Evolutionary conservation across 2,888 invertebrate species (phyloP), one percentile per base, ranked within the genome.

Genomic region (Argyresthia albistria): DNA sequence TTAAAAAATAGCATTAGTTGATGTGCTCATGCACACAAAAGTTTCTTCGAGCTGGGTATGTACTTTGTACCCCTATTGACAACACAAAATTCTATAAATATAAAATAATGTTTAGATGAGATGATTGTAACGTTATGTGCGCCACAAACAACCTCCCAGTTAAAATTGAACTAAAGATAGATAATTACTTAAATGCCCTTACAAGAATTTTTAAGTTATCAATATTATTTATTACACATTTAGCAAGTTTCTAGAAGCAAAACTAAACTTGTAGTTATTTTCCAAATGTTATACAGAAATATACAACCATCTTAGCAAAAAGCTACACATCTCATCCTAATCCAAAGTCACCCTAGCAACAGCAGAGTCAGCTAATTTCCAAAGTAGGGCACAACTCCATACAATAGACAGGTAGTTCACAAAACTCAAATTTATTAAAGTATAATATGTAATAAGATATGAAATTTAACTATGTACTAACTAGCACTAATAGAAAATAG

Each of bases 351-450:
- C 15, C 45, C n/a, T 45, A 14, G 15, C 15, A 9, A 14, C 45
- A 45, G 11, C 12, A 43, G 12, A 12, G 9, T 14, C 45, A 47
- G 11, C n/a, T 12, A 15, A 48, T 36, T 12, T 48, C 8, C 7
- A 37, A 62, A 64, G 70, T 70, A 69, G 69, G 70, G 70, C 69
- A 66, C 61, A 71, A 75, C 25, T 70, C 66, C 60, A 75, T 73
- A 76, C 72, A 76, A 73, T 70, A 58, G 63, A 70, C n/a, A 66
- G 55, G 59, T 69, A 37, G 1, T 9, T 73, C 69, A 73, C 70
- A 76, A 78, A 75, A 73, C 61, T 69, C 67, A 62, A 67, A 69
- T 76, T 77, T 76, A 78, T 75, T 75, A 64, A 71, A 67, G 72
- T 73, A 4, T 12, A 76, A 80, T 75, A 71, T 73, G 76, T 72